A percentile compares a stretch with the other conserved stretches of the same genome.
These are phyloP conservation scores for Ascaphus truei DNA, from an alignment of 2,113 vertebrate genomes.

Conservation along the genomic window DNA sequence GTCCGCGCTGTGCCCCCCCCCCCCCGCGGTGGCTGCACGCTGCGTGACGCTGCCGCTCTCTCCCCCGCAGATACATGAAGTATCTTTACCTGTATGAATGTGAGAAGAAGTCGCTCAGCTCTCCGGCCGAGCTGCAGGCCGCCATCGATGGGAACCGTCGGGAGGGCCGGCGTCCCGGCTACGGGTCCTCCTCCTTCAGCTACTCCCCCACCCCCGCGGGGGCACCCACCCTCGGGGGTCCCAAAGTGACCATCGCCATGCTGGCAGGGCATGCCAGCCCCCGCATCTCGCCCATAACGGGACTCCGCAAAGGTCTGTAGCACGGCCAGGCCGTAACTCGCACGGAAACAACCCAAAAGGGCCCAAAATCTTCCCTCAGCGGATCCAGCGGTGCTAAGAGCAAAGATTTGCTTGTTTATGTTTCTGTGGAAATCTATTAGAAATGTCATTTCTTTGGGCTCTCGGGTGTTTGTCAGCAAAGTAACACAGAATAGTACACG, in stretches of 20 bases:
- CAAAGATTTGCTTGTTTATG: too few species aligned
- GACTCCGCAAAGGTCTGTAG: slow-evolving; percentile 79
- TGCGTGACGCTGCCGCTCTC: not conserved
- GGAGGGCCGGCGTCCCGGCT: slow-evolving; percentile 90
- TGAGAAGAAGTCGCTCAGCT: slow-evolving; percentile 92
- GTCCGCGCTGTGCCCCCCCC: too few species aligned
- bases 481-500: too few species aligned
- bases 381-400: too few species aligned
- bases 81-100: slow-evolving; percentile 96
- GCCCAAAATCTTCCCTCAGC: too few species aligned
- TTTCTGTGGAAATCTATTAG: too few species aligned
- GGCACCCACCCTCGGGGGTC: slow-evolving; percentile 60
- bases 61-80: slow-evolving; percentile 79
- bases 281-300: slow-evolving; percentile 62
- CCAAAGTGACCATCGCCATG: slow-evolving; percentile 76
- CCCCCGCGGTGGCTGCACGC: too few species aligned
- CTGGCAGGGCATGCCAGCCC: slow-evolving; percentile 65
- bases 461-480: too few species aligned
- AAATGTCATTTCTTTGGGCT: too few species aligned
- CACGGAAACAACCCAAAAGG: too few species aligned
- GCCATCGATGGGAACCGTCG: slow-evolving; percentile 93
- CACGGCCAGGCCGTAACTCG: too few species aligned
- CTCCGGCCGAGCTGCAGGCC: slow-evolving; percentile 88
- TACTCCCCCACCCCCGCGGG: slow-evolving; percentile 63
- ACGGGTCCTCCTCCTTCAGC: slow-evolving; percentile 84